phyloP scores from a whole-genome alignment of 2,888 invertebrate genomes.

The Phortica okadai region DNA sequence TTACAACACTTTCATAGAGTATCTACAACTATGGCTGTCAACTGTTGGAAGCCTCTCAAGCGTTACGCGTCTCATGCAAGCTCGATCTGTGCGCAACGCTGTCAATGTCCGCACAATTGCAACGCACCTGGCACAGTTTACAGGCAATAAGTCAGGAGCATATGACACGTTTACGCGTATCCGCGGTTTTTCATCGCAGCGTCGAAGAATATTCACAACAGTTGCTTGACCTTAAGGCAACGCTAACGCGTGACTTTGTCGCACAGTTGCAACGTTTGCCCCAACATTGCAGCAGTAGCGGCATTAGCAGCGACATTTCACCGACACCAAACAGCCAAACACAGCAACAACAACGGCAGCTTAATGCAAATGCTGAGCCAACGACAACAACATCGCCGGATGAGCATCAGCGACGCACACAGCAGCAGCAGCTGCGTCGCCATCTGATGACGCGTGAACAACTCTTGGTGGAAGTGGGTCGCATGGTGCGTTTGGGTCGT shows the following conservation, averaged over 20 bases:
- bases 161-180: slow-evolving; percentile 85
- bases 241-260: slow-evolving; percentile 77
- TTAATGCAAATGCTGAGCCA: slow-evolving; percentile 39
- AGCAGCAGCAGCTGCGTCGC: slow-evolving; percentile 76
- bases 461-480: slow-evolving; percentile 83
- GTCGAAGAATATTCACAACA: slow-evolving; percentile 82
- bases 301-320: slow-evolving; percentile 56
- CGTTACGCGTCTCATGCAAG: slow-evolving; percentile 84
- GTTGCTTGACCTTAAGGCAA: slow-evolving; percentile 79
- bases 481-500: slow-evolving; percentile 84
- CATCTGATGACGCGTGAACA: slow-evolving; percentile 81
- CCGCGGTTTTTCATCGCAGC: slow-evolving; percentile 85
- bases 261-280: slow-evolving; percentile 32
- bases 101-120: slow-evolving; percentile 79
- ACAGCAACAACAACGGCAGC: slow-evolving; percentile 58
- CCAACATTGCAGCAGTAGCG: slow-evolving; percentile 58
- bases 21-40: slow-evolving; percentile 90
- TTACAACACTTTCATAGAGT: slow-evolving; percentile 78
- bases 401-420: slow-evolving; percentile 70
- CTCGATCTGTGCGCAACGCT: slow-evolving; percentile 80
- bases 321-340: slow-evolving; percentile 14
- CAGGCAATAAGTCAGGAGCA: slow-evolving; percentile 85
- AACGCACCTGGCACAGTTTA: slow-evolving; percentile 83
- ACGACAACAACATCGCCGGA: slow-evolving; percentile 51
- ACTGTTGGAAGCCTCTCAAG: slow-evolving; percentile 84